Base-by-base conservation (phyloP, 1,140 invertebrate species). In the Trichonephila clavipes region DNA sequence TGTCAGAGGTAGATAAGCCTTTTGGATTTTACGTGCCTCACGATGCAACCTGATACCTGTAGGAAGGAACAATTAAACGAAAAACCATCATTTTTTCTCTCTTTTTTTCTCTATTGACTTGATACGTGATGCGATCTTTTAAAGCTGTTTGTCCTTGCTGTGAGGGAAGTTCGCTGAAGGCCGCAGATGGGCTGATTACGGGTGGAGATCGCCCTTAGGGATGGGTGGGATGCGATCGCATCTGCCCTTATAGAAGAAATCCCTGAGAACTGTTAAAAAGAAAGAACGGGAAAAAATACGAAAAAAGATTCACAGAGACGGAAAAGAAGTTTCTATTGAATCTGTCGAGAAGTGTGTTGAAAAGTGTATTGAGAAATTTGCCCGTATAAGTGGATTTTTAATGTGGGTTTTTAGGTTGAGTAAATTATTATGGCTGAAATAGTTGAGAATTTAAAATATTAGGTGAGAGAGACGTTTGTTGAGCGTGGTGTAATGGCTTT, bases 71-170 rank as follows among this genome's bases (percentile, higher is more conserved):
- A 83, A 59, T 58, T 51, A 83, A 21, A 59, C 44, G 40, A 14
- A 34, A 28, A 77, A 77, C 72, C 14, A 16, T 16, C 51, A 19
- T 58, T 59, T 28, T 72, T 18, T 19, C n/a, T 59, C 21, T 24
- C 12, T 5, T 51, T 28, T 1, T 58, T 44, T n/a, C 19, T 51
- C 69, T 34, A 19, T 66, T 18, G 51, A 51, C 40, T 88, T 34
- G 24, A 34, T 64, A 87, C 85, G 59, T 87, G 85, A 87, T 62
- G 58, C 44, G 59, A 61, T 87, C 85, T 87, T 64, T 10, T 87
- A 87, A 87, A 64, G 59, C 24, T 59, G 59, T 44, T 58, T 66
- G 87, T 64, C 87, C 87, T 88, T 88, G 87, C 87, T 72, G 62
- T n/a, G n/a, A 24, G 87, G 62, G 34, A 88, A 72, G 85, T 24